phyloP scores from a whole-genome alignment of 2,888 invertebrate species.

The Nineta flava region DNA sequence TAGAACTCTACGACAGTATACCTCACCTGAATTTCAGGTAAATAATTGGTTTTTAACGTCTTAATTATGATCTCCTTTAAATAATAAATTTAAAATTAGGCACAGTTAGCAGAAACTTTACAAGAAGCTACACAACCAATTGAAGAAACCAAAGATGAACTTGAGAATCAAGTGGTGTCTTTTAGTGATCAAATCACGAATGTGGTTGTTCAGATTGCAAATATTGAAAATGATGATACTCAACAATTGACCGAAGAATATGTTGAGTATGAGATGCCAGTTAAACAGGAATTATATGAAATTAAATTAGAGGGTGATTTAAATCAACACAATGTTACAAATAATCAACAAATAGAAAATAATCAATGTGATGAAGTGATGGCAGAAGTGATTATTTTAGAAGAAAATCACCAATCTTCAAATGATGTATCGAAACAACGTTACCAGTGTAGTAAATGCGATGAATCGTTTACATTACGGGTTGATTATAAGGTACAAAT shows the following conservation, averaged over 20 bases:
- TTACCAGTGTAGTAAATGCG: conserved; percentile 26
- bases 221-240: conserved; percentile 9
- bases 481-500: conserved; percentile 25
- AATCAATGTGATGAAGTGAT: conserved; percentile 1
- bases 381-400: conserved; percentile 3
- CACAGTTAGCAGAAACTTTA: conserved; percentile 20
- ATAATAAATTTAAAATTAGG: conserved; percentile 14
- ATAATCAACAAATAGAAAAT: conserved; percentile 9
- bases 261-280: conserved; percentile 14
- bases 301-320: conserved; percentile 9
- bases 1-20: conserved; percentile 24
- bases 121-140: conserved; percentile 12
- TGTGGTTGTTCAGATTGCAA: conserved; percentile 18
- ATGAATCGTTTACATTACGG: conserved; percentile 23
- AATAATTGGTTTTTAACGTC: too few relatives aligned
- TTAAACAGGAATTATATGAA: conserved; percentile 12
- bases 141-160: conserved; percentile 19
- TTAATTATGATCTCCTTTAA: too few relatives aligned
- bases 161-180: conserved; percentile 21
- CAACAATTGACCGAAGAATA: conserved; percentile 20
- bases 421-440: conserved; percentile 12
- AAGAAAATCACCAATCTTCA: not conserved
- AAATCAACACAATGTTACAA: conserved; percentile 1
- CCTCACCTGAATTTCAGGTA: conserved; percentile 29
- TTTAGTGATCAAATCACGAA: conserved; percentile 20